These are phyloP conservation scores for Rhodophaea formosa DNA, from an alignment of 2,888 invertebrate species.

Conservation along the genomic window DNA sequence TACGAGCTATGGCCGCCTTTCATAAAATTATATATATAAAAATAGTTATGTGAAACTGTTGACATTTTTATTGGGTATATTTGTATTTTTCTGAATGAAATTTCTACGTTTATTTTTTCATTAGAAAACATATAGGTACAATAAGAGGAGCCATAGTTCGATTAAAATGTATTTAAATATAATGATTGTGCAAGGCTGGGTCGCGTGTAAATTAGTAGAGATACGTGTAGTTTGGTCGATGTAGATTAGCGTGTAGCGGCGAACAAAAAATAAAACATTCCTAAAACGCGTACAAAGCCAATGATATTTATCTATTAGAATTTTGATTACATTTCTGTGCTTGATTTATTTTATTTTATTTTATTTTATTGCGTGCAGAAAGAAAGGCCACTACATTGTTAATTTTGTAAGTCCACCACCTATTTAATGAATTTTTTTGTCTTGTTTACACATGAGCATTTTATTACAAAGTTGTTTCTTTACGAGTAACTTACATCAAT, in stretches of 20 bases:
- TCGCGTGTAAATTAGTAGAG: slow-evolving; percentile 49
- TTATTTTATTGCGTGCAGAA: too few relatives aligned
- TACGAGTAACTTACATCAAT: too few relatives aligned
- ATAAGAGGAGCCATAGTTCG: slow-evolving; percentile 29
- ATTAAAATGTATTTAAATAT: slow-evolving; percentile 11
- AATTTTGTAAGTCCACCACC: too few relatives aligned
- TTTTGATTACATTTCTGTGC: too few relatives aligned
- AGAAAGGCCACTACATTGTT: too few relatives aligned
- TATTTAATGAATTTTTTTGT: too few relatives aligned
- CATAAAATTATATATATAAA: background rate
- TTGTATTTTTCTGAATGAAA: too few relatives aligned
- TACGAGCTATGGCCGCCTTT: background rate
- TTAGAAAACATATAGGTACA: background rate
- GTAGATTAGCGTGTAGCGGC: background rate
- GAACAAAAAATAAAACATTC: background rate
- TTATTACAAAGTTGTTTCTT: too few relatives aligned
- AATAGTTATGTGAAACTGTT: background rate
- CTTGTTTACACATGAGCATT: too few relatives aligned
- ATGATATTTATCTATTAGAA: background rate
- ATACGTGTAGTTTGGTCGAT: background rate
- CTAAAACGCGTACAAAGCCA: slow-evolving; percentile 3
- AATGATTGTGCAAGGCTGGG: slow-evolving; percentile 54
- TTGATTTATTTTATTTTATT: too few relatives aligned
- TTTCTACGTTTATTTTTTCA: too few relatives aligned
- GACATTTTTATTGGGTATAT: slow-evolving; percentile 1